Conservation (phyloP, 2,113 vertebrate genomes). For the Dolichotis patagonum region DNA sequence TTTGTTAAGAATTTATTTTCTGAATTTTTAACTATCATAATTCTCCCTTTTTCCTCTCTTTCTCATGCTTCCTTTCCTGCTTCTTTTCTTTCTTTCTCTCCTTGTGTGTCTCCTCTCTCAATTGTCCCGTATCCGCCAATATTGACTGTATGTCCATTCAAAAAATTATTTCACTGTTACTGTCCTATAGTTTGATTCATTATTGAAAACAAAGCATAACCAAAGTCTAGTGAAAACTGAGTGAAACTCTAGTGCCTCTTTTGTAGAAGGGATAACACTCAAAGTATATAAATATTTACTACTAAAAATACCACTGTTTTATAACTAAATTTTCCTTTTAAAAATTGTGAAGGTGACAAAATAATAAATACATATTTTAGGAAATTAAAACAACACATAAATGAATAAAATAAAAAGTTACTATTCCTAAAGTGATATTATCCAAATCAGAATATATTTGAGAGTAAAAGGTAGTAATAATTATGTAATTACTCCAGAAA, state of each 20-base stretch:
- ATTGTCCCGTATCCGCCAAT: not conserved
- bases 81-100: not conserved
- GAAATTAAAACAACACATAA: not conserved
- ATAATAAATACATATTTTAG: not conserved
- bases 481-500: not conserved
- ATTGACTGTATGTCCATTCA: not conserved
- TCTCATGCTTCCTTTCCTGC: not conserved
- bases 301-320: not conserved
- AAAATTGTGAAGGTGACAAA: not conserved
- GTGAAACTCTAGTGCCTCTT: too few relatives aligned
- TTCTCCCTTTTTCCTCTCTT: not conserved
- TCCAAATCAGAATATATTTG: not conserved
- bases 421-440: not conserved
- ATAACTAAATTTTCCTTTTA: not conserved
- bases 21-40: not conserved
- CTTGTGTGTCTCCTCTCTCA: not conserved
- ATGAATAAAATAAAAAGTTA: not conserved
- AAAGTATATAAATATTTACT: not conserved
- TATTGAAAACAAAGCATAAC: not conserved
- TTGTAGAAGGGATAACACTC: not conserved
- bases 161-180: not conserved
- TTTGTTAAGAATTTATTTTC: not conserved
- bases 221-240: not conserved
- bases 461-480: not conserved
- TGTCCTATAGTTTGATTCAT: not conserved